Conservation (phyloP, 2,797 vertebrate species). For the Diplodus puntazzo region DNA sequence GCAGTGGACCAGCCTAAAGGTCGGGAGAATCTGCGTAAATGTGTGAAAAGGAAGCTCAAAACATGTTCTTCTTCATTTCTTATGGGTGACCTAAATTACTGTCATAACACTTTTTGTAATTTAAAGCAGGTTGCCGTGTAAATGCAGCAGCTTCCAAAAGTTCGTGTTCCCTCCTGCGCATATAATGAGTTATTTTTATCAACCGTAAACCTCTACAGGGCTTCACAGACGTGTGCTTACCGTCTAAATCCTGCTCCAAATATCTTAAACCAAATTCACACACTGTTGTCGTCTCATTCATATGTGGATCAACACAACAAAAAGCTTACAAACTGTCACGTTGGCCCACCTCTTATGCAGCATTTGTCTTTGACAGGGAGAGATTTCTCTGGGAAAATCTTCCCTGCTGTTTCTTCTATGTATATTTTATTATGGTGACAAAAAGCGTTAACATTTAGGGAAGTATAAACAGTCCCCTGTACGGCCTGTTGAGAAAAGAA, state of each 20-base stretch:
- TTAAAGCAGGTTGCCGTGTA: conserved; percentile 12
- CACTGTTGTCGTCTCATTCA: conserved; percentile 19
- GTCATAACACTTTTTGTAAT: conserved; percentile 1
- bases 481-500: conserved; percentile 3
- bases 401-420: conserved; percentile 13
- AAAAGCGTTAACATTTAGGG: conserved; percentile 19
- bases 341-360: conserved; percentile 3
- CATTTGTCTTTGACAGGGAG: conserved; percentile 31
- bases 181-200: conserved; percentile 34
- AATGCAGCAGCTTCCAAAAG: conserved; percentile 21
- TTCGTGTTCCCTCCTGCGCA: conserved; percentile 11
- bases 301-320: conserved; percentile 33
- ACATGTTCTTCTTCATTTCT: not conserved
- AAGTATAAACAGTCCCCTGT: conserved; percentile 19
- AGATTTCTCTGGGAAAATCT: conserved; percentile 7
- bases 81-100: conserved; percentile 6
- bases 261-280: conserved; percentile 32
- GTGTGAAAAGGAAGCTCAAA: conserved; percentile 1
- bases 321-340: conserved; percentile 17
- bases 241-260: conserved; percentile 30
- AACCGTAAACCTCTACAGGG: conserved; percentile 25
- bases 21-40: conserved; percentile 23
- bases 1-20: conserved; percentile 23
- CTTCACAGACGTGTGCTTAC: conserved; percentile 11
- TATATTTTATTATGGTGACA: conserved; percentile 7